Evolutionary conservation across 2,888 invertebrate species (phyloP).

Genomic region (Acanthosepion pharaonis): DNA sequence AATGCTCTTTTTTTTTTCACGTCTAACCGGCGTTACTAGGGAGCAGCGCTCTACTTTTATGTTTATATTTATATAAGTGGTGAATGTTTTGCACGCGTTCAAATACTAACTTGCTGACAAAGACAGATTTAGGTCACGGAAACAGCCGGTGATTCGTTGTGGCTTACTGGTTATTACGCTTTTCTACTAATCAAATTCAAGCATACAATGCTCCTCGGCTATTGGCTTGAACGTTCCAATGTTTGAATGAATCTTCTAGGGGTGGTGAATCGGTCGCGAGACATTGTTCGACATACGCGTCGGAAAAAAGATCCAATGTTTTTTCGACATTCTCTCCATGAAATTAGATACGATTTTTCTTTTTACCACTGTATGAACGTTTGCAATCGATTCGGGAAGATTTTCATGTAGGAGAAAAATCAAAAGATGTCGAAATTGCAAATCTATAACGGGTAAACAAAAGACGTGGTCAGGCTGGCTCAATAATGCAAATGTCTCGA

Average conservation of each 20-base stretch:
- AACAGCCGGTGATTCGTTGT: neutral
- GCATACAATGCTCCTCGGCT: neutral
- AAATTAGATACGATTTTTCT: neutral
- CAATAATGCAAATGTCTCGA: neutral
- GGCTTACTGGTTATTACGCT: neutral
- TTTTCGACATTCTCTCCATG: neutral
- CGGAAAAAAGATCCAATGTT: slow-evolving; percentile 14
- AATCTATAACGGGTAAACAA: neutral
- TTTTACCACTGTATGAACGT: neutral
- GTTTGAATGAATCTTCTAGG: neutral
- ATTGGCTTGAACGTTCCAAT: neutral
- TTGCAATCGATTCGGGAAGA: neutral
- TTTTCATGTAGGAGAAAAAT: neutral
- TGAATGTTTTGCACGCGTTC: slow-evolving; percentile 37
- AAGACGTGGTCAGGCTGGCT: slow-evolving; percentile 33
- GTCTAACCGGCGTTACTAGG: slow-evolving; percentile 40
- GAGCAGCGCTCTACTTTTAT: slow-evolving; percentile 38
- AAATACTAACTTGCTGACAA: neutral
- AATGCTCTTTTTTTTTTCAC: neutral
- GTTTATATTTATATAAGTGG: neutral
- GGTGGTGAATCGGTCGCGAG: slow-evolving; percentile 6
- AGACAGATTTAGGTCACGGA: neutral
- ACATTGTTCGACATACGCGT: slow-evolving; percentile 36
- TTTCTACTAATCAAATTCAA: neutral
- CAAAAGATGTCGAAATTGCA: neutral